Percentiles rank a stretch among this genome's conserved stretches.
Conservation (phyloP, 1,140 invertebrate species). For the Thaumetopoea pityocampa region DNA sequence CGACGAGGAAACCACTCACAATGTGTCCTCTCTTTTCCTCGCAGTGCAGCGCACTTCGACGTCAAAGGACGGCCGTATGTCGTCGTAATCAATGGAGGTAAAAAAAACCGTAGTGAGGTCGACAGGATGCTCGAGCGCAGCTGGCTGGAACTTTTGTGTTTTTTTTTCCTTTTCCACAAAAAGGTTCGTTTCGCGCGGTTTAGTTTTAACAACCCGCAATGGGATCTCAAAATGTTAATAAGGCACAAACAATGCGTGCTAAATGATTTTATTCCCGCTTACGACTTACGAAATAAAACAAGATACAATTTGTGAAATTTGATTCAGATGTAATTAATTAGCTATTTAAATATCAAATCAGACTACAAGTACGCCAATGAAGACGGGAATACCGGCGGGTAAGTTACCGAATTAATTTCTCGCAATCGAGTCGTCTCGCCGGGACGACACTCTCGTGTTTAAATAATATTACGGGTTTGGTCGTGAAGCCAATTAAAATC, state of each 20-base stretch:
- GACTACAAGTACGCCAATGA: conserved; percentile 2
- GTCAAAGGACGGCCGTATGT: conserved; percentile 43
- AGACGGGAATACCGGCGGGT: conserved; percentile 3
- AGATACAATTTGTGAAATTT: conserved; percentile 48
- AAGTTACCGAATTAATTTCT: conserved; percentile 14
- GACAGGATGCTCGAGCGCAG: conserved; percentile 71
- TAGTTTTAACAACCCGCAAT: conserved; percentile 56
- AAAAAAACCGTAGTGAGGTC: conserved; percentile 58
- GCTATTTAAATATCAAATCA: conserved; percentile 24
- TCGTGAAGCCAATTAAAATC: conserved; percentile 51
- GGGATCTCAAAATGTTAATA: conserved; percentile 70
- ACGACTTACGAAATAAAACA: no score
- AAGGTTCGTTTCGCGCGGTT: conserved; percentile 65
- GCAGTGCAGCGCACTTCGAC: conserved; percentile 7
- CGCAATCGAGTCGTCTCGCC: no score
- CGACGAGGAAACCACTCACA: conserved; percentile 28
- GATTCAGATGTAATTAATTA: conserved; percentile 51
- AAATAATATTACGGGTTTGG: conserved; percentile 28
- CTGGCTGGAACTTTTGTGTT: conserved; percentile 69
- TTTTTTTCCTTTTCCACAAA: conserved; percentile 57
- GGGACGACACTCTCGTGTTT: conserved; percentile 21
- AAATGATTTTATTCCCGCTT: conserved; percentile 62
- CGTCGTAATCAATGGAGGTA: conserved; percentile 47
- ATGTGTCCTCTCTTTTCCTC: conserved; percentile 43
- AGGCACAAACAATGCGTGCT: conserved; percentile 53